Conservation (phyloP, 2,113 vertebrate genomes). For the Dendrocopos noguchii region DNA sequence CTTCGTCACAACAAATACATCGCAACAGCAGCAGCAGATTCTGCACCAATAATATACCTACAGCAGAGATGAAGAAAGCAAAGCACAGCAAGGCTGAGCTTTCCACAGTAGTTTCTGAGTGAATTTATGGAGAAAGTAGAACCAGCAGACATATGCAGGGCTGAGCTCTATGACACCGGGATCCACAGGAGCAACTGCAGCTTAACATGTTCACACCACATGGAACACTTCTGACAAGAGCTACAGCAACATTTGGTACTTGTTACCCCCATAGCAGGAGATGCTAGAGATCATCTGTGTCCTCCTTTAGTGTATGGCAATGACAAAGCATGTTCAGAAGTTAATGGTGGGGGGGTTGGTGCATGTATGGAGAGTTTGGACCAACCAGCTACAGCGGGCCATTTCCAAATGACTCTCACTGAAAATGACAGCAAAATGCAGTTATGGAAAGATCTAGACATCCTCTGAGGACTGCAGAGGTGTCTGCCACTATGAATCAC, state of each 20-base stretch:
- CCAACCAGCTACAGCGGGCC: not conserved
- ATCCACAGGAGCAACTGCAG: not conserved
- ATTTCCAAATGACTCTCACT: not conserved
- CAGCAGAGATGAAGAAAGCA: not conserved
- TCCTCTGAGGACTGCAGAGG: conserved; percentile 33
- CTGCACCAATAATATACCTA: not conserved
- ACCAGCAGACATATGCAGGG: not conserved
- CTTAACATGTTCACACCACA: conserved; percentile 10
- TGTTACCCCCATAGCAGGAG: not conserved
- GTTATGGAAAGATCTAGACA: conserved; percentile 24
- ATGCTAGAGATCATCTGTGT: conserved; percentile 30
- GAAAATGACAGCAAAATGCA: not conserved
- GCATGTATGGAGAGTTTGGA: not conserved
- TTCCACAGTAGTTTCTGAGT: not conserved
- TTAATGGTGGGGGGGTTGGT: not conserved
- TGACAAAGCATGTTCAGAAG: not conserved
- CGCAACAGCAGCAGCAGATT: not conserved
- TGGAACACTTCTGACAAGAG: not conserved
- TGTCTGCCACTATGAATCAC: conserved; percentile 45
- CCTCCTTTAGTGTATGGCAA: not conserved
- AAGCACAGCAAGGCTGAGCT: not conserved
- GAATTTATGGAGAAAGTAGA: not conserved
- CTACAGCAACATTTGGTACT: conserved; percentile 38
- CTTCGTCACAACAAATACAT: not conserved
- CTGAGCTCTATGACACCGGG: not conserved